phyloP scores from a whole-genome alignment of 2,797 vertebrate genomes.

The Alexandromys oeconomus region DNA sequence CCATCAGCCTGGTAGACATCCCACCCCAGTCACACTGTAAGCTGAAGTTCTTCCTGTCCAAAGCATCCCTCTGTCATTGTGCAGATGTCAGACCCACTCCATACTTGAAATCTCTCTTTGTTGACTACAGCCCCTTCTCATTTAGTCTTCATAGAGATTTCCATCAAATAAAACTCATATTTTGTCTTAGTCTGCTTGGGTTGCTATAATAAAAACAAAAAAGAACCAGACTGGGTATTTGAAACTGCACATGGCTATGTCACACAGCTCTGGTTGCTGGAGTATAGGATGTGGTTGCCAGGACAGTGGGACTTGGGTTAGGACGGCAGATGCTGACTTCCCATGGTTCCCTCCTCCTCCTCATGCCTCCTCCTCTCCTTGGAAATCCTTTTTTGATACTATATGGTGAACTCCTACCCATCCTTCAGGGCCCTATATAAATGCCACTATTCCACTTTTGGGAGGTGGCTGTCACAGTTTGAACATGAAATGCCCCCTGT shows the following conservation, averaged over 20 bases:
- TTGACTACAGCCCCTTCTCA: background rate
- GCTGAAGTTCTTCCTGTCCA: background rate
- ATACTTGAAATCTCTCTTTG: background rate
- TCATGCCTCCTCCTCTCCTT: background rate
- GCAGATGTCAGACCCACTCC: background rate
- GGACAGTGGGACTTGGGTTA: background rate
- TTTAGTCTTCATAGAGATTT: background rate
- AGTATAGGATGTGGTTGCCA: background rate
- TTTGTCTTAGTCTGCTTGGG: background rate
- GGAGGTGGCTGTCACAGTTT: background rate
- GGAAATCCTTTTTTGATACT: constrained; percentile 20
- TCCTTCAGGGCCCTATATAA: background rate
- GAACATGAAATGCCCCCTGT: background rate
- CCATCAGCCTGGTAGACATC: background rate
- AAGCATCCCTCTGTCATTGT: background rate
- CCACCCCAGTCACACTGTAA: background rate
- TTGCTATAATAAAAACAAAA: background rate
- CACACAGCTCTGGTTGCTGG: background rate
- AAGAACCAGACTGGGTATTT: background rate
- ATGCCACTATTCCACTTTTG: background rate
- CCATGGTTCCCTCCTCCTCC: too few relatives aligned
- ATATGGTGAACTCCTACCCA: background rate
- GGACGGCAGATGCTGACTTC: background rate
- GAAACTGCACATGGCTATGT: background rate
- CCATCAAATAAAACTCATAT: background rate